Evolutionary conservation across 1,140 invertebrate species (phyloP).

Genomic region (Calycopis cecrops): DNA sequence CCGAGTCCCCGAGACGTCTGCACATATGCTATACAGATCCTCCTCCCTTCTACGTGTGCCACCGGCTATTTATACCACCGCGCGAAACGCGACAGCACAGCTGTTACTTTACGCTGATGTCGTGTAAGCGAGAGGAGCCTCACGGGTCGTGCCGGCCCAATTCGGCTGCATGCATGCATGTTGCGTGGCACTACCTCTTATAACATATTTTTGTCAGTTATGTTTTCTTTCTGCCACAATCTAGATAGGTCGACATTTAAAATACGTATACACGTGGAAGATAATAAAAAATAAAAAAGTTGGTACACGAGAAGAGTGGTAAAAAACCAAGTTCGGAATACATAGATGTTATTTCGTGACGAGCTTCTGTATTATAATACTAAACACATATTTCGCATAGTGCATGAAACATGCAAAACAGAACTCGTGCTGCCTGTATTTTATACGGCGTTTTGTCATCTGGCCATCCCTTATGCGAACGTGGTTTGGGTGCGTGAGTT

Average conservation of each 20-base stretch:
- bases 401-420: conserved; percentile 56
- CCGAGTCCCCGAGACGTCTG: too few species aligned
- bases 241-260: neutral
- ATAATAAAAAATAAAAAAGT: neutral
- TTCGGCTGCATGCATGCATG: too few species aligned
- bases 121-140: too few species aligned
- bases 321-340: conserved; percentile 1
- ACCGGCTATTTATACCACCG: too few species aligned
- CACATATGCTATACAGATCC: too few species aligned
- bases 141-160: too few species aligned
- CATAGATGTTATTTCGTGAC: conserved; percentile 10
- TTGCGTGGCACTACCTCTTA: too few species aligned
- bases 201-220: too few species aligned
- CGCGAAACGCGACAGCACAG: too few species aligned
- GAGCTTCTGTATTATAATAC: conserved; percentile 27
- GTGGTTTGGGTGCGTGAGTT: conserved; percentile 47
- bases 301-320: neutral
- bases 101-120: too few species aligned
- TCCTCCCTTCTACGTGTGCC: too few species aligned
- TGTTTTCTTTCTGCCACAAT: too few species aligned
- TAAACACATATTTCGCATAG: conserved; percentile 50
- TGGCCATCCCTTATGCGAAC: conserved; percentile 42
- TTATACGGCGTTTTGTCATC: conserved; percentile 65
- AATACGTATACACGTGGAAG: neutral
- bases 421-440: conserved; percentile 42